Evolutionary conservation across 1,140 invertebrate genomes (phyloP).

Genomic region (Anadara kagoshimensis): DNA sequence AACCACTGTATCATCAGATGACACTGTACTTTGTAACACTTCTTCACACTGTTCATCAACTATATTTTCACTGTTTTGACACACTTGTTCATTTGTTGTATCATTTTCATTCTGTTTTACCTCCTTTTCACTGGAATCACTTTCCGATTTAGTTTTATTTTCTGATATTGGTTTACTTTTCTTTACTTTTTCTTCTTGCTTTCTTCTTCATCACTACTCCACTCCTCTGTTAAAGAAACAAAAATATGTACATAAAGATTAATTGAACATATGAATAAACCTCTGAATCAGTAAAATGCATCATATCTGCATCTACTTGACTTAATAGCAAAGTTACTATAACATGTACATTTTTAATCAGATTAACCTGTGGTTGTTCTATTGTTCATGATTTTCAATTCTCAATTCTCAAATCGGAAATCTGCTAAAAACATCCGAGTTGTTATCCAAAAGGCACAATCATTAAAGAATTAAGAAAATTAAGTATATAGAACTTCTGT

Average conservation of each 20-base stretch:
- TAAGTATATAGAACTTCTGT: no score
- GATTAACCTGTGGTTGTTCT: no score
- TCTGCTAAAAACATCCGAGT: no score
- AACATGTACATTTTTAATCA: no score
- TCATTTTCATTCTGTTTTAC: no score
- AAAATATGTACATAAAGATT: neutral
- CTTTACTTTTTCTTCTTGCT: neutral
- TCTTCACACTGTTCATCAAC: neutral
- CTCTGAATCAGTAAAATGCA: constrained; percentile 15
- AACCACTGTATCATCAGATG: neutral
- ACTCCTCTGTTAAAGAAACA: constrained; percentile 40
- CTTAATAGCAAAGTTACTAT: no score
- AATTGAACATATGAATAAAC: neutral
- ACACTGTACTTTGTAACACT: neutral
- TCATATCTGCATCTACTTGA: neutral
- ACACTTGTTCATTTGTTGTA: no score
- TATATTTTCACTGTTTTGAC: no score
- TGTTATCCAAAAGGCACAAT: no score
- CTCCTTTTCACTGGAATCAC: neutral
- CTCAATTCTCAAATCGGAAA: no score
- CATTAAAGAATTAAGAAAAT: no score
- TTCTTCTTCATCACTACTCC: constrained; percentile 49
- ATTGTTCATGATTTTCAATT: no score
- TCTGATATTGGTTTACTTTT: neutral
- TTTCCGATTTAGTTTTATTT: neutral